Evolutionary conservation across 30 jellyfish, hydroid and myxozoan species (phyloP).

Genomic region (Sanderia malayensis): DNA sequence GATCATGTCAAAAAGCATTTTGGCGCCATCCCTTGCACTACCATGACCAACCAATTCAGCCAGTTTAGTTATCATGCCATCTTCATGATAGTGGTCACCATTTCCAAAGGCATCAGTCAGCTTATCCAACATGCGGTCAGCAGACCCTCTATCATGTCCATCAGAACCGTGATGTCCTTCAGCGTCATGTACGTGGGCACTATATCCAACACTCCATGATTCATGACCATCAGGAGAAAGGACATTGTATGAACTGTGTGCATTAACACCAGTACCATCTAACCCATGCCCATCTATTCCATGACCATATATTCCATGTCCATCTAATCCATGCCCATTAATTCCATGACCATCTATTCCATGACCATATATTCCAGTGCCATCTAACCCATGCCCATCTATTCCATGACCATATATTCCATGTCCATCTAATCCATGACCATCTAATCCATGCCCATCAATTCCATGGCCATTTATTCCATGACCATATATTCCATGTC

Average conservation of each 20-base stretch:
- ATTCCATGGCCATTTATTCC: neutral
- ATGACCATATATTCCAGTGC: constrained; percentile 2
- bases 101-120: constrained; percentile 16
- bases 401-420: neutral
- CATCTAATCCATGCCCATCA: constrained; percentile 11
- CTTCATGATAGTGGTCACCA: constrained; percentile 8
- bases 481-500: neutral
- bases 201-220: neutral
- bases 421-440: neutral
- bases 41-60: constrained; percentile 73
- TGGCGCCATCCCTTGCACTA: constrained; percentile 39
- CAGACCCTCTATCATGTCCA: neutral
- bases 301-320: constrained; percentile 32
- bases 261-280: no score
- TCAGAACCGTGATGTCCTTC: constrained; percentile 1
- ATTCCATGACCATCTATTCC: constrained; percentile 16
- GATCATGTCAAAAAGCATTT: constrained; percentile 29
- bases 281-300: constrained; percentile 1
- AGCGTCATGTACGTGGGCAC: neutral
- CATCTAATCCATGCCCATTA: constrained; percentile 33
- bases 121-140: neutral
- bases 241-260: neutral
- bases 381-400: neutral
- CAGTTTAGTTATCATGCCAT: constrained; percentile 20
- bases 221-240: constrained; percentile 22